Evolutionary conservation across 2,888 invertebrate genomes (phyloP), one percentile per base, ranked within the genome.

Genomic region (Leptinotarsa tumamoca): DNA sequence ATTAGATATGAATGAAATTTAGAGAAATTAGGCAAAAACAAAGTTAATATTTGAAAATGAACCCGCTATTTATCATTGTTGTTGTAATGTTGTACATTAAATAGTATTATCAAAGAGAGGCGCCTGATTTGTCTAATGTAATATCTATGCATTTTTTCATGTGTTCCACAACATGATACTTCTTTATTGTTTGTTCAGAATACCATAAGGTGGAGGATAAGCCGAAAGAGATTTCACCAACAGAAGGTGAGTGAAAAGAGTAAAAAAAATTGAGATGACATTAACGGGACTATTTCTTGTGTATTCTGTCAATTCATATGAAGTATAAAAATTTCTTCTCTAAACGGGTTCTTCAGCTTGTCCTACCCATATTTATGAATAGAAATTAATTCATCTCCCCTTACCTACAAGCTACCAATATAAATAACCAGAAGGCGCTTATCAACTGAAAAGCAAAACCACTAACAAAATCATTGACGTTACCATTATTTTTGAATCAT

Each of bases 131-230:
- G 17, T 17, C n/a, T 52, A 17, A 5, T 17, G 52, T n/a, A 15
- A 52, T 52, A 17, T 17, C 17, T 17, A 2, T 52, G 33, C 7
- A 4, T 3, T 51, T 51, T 51, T 51, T 51, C 51, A 51, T 27
- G 51, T 15, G 13, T 51, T 51, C 17, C 51, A 17, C 17, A 17
- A 51, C 14, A 4, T 51, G 17, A 51, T 17, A 14, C 4, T 17
- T 17, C 1, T n/a, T 52, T 52, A 17, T 52, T 52, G 5, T 52
- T 52, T 15, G 4, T 52, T 77, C 72, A 72, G 75, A 78, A 78
- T 82, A 75, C 79, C 70, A 79, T 18, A 50, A 77, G 51, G 77
- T 79, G 74, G 89, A 88, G 76, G 78, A 83, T 75, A 87, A 87
- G 81, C 83, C 87, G 81, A 80, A 81, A 72, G 82, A 79, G 77